A percentile compares a stretch with the other conserved stretches of the same genome.
These are phyloP conservation scores for Mus caroli DNA, from an alignment of 2,797 vertebrate genomes.

Conservation along the genomic window DNA sequence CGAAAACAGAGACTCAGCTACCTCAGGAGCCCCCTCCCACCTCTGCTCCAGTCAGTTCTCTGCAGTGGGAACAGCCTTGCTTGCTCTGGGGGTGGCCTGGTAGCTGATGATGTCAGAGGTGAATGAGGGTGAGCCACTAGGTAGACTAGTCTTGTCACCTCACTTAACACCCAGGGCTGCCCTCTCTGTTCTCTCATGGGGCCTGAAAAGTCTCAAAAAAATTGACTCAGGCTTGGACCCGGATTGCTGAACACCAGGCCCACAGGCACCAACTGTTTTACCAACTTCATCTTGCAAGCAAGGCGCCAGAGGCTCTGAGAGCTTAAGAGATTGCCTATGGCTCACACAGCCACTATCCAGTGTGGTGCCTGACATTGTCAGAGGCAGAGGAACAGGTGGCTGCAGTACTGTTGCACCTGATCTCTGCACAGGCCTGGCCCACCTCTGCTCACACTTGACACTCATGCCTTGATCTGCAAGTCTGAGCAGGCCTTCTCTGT, in stretches of 20 bases:
- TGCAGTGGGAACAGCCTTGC: accelerated
- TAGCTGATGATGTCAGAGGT: neutral
- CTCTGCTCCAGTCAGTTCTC: neutral
- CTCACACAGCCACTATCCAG: neutral
- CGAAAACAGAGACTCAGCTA: neutral
- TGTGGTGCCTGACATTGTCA: neutral
- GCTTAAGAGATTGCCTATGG: neutral
- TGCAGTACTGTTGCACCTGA: too few relatives aligned
- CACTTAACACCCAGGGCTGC: neutral
- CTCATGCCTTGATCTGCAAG: accelerated
- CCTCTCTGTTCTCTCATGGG: neutral
- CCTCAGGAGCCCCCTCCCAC: neutral
- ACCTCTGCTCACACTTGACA: neutral
- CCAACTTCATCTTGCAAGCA: neutral
- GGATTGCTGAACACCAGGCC: neutral
- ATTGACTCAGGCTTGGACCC: neutral
- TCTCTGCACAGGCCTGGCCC: neutral
- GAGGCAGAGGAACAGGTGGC: neutral
- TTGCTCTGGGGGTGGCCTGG: neutral
- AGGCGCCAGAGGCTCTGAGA: neutral
- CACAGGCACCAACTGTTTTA: neutral
- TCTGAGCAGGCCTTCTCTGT: accelerated
- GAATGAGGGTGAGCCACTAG: neutral
- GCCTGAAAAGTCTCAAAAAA: neutral
- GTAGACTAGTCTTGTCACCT: accelerated